phyloP scores from a whole-genome alignment of 2,113 vertebrate genomes.

The Gambusia affinis region DNA sequence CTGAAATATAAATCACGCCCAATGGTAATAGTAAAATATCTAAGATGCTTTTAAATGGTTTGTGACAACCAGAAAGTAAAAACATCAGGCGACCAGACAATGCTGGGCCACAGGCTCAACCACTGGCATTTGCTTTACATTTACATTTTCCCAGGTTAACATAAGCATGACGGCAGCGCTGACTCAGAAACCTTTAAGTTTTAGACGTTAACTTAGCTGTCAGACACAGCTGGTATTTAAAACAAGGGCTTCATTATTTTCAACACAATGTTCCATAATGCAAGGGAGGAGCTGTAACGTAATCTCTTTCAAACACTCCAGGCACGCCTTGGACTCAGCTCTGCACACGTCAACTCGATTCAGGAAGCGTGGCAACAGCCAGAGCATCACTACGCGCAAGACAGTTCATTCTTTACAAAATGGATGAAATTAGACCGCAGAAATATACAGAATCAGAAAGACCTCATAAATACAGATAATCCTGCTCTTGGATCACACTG shows the following conservation, averaged over 20 bases:
- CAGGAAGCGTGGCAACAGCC: background rate
- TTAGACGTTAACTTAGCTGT: constrained; percentile 6
- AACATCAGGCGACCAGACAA: constrained; percentile 1
- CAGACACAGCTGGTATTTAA: background rate
- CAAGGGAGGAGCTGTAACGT: constrained; percentile 10
- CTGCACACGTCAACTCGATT: background rate
- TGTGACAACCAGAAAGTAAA: constrained; percentile 26
- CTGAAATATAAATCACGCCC: background rate
- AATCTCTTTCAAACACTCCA: background rate
- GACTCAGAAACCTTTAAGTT: constrained; percentile 22
- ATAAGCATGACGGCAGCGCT: background rate
- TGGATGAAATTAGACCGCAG: no score
- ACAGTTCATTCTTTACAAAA: background rate
- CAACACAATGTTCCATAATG: background rate
- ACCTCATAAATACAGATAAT: no score
- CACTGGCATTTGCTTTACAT: constrained; percentile 13
- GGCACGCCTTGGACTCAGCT: constrained; percentile 6
- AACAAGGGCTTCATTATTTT: background rate
- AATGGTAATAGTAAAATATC: background rate
- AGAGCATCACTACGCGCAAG: background rate
- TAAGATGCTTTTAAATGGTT: constrained; percentile 15
- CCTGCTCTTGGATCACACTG: no score
- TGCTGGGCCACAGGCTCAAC: background rate
- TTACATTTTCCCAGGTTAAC: constrained; percentile 13
- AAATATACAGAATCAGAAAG: background rate